Conservation (phyloP, 2,888 invertebrate species). For the Blera fallax region DNA sequence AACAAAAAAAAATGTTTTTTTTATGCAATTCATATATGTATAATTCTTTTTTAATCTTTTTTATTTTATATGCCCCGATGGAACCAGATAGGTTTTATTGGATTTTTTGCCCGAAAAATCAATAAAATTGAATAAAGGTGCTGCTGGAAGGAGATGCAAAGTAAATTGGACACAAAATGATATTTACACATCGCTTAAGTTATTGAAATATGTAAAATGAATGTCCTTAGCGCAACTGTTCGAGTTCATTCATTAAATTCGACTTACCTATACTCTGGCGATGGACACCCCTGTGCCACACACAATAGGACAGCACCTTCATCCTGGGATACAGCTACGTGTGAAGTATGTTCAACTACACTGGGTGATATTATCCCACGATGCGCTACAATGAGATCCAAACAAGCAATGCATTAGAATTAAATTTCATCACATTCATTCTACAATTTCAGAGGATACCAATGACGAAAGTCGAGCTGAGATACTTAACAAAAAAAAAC, state of each 20-base stretch:
- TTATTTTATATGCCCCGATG: not conserved
- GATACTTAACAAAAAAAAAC: conserved; percentile 15
- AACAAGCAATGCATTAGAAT: conserved; percentile 74
- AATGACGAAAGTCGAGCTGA: not conserved
- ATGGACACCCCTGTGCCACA: conserved; percentile 90
- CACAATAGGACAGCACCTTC: conserved; percentile 89
- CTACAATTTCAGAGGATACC: not conserved
- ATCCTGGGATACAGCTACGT: conserved; percentile 88
- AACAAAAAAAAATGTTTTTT: not conserved
- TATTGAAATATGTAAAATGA: no score
- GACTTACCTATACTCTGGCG: conserved; percentile 89
- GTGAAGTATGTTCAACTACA: conserved; percentile 87
- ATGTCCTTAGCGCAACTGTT: no score
- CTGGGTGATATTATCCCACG: conserved; percentile 88
- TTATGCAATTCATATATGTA: not conserved
- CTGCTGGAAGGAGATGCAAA: not conserved
- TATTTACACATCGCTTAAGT: no score
- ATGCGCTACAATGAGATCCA: conserved; percentile 83
- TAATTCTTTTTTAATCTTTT: not conserved
- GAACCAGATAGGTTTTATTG: not conserved
- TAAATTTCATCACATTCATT: conserved; percentile 24
- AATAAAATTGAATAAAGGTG: not conserved
- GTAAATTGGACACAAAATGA: no score
- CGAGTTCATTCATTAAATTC: not conserved
- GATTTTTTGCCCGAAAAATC: not conserved